A percentile compares a stretch with the other conserved stretches of the same genome.
phyloP scores from a whole-genome alignment of 2,888 invertebrate species.

The Spilarctia lutea region DNA sequence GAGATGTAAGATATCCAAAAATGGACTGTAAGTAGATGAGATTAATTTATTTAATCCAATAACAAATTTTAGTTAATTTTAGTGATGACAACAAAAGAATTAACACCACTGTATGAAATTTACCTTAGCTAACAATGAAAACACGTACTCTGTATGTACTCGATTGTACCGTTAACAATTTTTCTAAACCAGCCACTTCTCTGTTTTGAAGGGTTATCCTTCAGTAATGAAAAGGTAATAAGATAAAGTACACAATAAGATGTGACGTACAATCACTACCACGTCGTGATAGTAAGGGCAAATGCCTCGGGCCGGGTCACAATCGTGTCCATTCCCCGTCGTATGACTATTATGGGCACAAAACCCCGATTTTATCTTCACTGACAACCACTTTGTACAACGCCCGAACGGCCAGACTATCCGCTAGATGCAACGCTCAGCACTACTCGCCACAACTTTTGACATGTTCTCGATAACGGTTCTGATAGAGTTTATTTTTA shows the following conservation, averaged over 20 bases:
- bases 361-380: constrained; percentile 63
- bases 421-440: constrained; percentile 15
- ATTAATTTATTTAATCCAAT: too few relatives aligned
- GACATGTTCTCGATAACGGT: constrained; percentile 26
- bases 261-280: constrained; percentile 56
- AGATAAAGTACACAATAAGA: constrained; percentile 54
- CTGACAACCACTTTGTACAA: constrained; percentile 60
- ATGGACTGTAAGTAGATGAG: too few relatives aligned
- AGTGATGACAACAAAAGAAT: too few relatives aligned
- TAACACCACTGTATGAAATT: too few relatives aligned
- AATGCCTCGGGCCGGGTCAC: constrained; percentile 58
- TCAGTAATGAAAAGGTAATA: constrained; percentile 40
- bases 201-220: constrained; percentile 7
- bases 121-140: neutral
- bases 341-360: constrained; percentile 58
- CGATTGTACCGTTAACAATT: neutral
- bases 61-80: too few relatives aligned
- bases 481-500: constrained; percentile 9
- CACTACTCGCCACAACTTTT: constrained; percentile 30
- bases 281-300: constrained; percentile 64
- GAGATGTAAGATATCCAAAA: too few relatives aligned
- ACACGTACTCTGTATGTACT: neutral
- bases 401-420: constrained; percentile 22
- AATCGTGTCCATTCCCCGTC: constrained; percentile 60
- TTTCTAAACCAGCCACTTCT: constrained; percentile 6